Percentiles rank a stretch among this genome's conserved stretches.
Conservation (phyloP, 2,888 invertebrate genomes). For the Isoperla grammatica region DNA sequence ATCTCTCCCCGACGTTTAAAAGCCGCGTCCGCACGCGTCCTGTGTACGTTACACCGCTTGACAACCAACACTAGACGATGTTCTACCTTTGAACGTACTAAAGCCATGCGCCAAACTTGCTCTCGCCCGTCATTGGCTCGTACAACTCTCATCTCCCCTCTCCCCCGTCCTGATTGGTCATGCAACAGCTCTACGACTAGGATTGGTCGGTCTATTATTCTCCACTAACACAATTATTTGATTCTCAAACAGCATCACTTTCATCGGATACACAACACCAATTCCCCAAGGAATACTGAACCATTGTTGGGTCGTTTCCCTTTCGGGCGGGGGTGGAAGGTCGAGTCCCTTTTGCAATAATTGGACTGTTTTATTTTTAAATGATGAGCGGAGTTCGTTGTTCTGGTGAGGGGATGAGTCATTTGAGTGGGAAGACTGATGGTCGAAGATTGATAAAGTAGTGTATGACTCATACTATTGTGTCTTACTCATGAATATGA, state of each 20-base stretch:
- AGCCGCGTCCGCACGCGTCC: neutral
- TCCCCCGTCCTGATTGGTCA: neutral
- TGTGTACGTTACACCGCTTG: neutral
- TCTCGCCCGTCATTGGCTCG: slow-evolving; percentile 1
- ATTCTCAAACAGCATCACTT: neutral
- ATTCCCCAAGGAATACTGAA: no score
- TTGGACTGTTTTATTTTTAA: no score
- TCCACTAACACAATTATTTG: neutral
- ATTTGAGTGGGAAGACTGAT: no score
- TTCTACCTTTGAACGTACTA: neutral
- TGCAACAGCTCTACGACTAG: neutral
- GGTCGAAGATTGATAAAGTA: no score
- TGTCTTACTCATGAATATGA: no score
- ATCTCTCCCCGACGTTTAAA: neutral
- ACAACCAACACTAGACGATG: neutral
- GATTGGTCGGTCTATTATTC: slow-evolving; percentile 9
- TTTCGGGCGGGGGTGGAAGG: no score
- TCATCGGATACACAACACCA: no score
- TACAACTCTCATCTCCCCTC: neutral
- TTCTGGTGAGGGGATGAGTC: no score
- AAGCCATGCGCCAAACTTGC: slow-evolving; percentile 1
- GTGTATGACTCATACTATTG: no score
- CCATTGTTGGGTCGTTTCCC: no score
- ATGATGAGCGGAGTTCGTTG: no score
- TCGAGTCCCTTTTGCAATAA: no score